Conservation (phyloP, 2,888 invertebrate genomes). For the Hanleya hanleyi region DNA sequence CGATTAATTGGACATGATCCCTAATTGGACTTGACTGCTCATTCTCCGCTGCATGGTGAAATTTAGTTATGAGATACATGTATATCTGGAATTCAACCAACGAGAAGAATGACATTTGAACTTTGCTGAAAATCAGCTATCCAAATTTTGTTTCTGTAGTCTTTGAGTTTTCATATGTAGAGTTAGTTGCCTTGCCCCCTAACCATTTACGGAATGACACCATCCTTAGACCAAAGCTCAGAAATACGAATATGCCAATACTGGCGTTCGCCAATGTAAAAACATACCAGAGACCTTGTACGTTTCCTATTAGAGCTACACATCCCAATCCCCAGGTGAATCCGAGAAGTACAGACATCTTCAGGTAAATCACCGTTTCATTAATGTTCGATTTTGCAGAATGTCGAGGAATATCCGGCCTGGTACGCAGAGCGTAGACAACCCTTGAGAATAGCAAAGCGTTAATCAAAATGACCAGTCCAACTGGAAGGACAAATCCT, state of each 20-base stretch:
- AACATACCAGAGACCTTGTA: neutral
- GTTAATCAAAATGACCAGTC: neutral
- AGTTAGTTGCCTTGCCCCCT: too few species aligned
- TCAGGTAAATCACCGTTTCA: neutral
- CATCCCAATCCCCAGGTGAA: constrained; percentile 2
- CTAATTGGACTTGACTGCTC: too few species aligned
- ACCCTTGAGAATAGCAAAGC: neutral
- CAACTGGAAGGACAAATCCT: neutral
- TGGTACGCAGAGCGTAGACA: neutral
- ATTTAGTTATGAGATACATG: too few species aligned
- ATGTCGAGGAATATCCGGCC: neutral
- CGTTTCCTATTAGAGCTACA: neutral
- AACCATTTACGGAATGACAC: too few species aligned
- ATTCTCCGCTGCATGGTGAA: too few species aligned
- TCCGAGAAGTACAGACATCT: neutral
- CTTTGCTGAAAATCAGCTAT: too few species aligned
- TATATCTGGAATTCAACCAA: too few species aligned
- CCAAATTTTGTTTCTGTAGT: too few species aligned
- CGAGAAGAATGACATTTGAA: too few species aligned
- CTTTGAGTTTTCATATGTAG: too few species aligned
- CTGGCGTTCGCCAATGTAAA: neutral
- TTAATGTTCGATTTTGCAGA: neutral
- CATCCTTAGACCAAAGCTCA: neutral
- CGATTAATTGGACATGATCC: too few species aligned
- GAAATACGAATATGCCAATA: constrained; percentile 1